Conservation (phyloP, 2,888 invertebrate species). For the Eristalis tenax region DNA sequence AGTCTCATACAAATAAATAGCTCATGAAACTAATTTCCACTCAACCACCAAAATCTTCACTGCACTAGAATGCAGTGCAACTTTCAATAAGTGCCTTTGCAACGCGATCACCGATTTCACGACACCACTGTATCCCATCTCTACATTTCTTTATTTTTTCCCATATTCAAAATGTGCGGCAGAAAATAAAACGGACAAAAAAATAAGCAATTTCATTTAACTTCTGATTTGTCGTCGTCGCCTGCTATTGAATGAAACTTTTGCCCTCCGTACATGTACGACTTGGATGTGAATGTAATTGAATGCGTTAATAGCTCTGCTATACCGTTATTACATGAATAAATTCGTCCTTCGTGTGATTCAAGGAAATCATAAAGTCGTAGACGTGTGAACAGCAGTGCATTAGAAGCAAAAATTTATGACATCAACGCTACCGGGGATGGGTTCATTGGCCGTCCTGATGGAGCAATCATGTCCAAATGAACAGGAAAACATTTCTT, state of each 20-base stretch:
- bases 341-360: slow-evolving; percentile 12
- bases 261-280: neutral
- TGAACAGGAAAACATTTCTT: slow-evolving; percentile 11
- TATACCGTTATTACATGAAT: slow-evolving; percentile 8
- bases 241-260: neutral
- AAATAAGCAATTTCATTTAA: slow-evolving; percentile 29
- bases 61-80: no score
- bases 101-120: neutral
- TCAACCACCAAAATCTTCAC: no score
- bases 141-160: neutral
- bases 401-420: neutral
- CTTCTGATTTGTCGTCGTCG: slow-evolving; percentile 9
- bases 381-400: slow-evolving; percentile 17
- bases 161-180: neutral
- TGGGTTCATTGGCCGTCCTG: neutral
- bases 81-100: neutral
- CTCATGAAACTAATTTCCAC: no score
- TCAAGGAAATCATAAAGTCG: slow-evolving; percentile 37
- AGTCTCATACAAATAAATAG: no score
- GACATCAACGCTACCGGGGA: neutral
- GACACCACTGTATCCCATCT: neutral
- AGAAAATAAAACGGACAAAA: slow-evolving; percentile 2
- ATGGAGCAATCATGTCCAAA: slow-evolving; percentile 21
- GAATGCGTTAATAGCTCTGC: slow-evolving; percentile 27
- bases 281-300: slow-evolving; percentile 21